Percentiles rank a stretch among this genome's conserved stretches.
phyloP scores from a whole-genome alignment of 2,888 invertebrate genomes.

The Orthonevra nobilis region DNA sequence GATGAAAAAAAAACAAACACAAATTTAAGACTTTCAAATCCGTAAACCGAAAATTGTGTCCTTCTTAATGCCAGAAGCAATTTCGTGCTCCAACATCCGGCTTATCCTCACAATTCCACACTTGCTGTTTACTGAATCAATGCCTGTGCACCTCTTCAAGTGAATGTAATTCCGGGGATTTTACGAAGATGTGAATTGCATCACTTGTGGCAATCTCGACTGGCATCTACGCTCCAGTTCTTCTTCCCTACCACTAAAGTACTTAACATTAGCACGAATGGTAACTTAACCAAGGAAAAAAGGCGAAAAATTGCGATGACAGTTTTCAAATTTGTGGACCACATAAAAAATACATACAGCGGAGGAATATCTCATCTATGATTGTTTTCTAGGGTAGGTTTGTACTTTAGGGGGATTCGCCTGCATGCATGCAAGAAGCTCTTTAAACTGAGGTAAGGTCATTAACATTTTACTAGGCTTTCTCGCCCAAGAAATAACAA shows the following conservation, averaged over 20 bases:
- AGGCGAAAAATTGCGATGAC: conserved; percentile 53
- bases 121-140: conserved; percentile 55
- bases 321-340: conserved; percentile 58
- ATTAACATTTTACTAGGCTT: conserved; percentile 64
- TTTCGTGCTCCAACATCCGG: conserved; percentile 49
- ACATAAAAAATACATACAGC: background rate
- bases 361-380: conserved; percentile 42
- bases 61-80: conserved; percentile 61
- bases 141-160: too few species aligned
- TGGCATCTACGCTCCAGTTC: background rate
- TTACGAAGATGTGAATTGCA: conserved; percentile 11
- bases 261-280: conserved; percentile 35
- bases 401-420: conserved; percentile 8
- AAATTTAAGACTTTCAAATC: conserved; percentile 24
- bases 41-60: conserved; percentile 58
- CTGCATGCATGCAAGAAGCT: conserved; percentile 4
- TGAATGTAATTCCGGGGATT: conserved; percentile 46
- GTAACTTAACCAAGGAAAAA: conserved; percentile 14
- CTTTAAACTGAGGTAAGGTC: conserved; percentile 50
- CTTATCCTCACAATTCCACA: conserved; percentile 30
- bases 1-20: conserved; percentile 6
- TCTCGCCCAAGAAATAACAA: conserved; percentile 7
- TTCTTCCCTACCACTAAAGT: conserved; percentile 4
- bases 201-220: conserved; percentile 45
- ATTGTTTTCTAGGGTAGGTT: conserved; percentile 39